Evolutionary conservation across 2,113 vertebrate species (phyloP).

Genomic region (Asarcornis scutulata): DNA sequence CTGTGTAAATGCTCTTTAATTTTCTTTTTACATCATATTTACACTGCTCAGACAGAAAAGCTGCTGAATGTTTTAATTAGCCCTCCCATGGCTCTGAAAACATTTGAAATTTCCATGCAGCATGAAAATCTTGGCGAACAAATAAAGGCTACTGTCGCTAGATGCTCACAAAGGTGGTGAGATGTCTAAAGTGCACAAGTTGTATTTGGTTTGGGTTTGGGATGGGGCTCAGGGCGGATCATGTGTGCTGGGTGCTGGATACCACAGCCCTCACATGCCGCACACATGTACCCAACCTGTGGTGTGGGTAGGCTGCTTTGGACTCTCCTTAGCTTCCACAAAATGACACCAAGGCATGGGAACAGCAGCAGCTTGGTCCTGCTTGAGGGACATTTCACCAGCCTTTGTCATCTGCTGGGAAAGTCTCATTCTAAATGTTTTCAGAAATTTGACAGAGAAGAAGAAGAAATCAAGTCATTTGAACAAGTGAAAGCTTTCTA

Average conservation of each 20-base stretch:
- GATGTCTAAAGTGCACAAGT: not conserved
- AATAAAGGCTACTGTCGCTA: slow-evolving; percentile 21
- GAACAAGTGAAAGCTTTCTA: not conserved
- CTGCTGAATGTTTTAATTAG: slow-evolving; percentile 63
- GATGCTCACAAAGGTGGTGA: slow-evolving; percentile 4
- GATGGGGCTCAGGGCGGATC: accelerated
- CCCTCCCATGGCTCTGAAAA: slow-evolving; percentile 39
- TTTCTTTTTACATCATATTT: slow-evolving; percentile 62
- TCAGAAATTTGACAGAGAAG: not conserved
- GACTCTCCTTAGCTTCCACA: accelerated
- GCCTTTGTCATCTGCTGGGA: not conserved
- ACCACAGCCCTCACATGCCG: slow-evolving; percentile 13
- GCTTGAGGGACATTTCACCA: not conserved
- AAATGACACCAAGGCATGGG: accelerated
- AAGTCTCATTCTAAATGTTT: not conserved
- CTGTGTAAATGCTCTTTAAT: slow-evolving; percentile 61
- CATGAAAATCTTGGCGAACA: slow-evolving; percentile 5
- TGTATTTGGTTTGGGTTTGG: slow-evolving; percentile 44
- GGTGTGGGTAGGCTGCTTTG: not conserved
- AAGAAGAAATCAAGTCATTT: not conserved
- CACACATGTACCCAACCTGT: not conserved
- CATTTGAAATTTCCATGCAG: slow-evolving; percentile 6
- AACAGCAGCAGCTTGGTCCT: not conserved
- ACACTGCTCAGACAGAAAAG: slow-evolving; percentile 57
- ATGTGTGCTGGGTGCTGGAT: not conserved